These are phyloP conservation scores for Stenoptilia bipunctidactyla DNA, from an alignment of 2,888 invertebrate genomes.

Conservation along the genomic window DNA sequence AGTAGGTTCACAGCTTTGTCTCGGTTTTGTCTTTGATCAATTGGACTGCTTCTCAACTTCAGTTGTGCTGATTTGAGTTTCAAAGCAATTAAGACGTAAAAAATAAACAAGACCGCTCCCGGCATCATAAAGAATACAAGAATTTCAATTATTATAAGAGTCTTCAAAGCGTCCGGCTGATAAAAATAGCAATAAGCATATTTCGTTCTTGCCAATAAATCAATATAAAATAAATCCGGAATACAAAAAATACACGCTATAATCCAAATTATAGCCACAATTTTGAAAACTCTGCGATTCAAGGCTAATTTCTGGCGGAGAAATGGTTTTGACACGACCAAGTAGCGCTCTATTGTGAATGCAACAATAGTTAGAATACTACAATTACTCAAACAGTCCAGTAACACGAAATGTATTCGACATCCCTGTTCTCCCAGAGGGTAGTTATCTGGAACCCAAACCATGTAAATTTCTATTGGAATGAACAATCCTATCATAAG, in stretches of 20 bases:
- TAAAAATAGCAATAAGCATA: constrained; percentile 47
- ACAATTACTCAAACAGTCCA: constrained; percentile 85
- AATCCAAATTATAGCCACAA: constrained; percentile 79
- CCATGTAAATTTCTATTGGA: constrained; percentile 82
- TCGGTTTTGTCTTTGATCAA: constrained; percentile 44
- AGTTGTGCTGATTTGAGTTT: constrained; percentile 74
- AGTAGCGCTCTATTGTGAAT: constrained; percentile 88
- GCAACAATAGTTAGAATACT: constrained; percentile 88
- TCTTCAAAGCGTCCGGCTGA: constrained; percentile 28
- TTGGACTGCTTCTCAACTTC: constrained; percentile 60
- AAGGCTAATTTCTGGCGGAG: constrained; percentile 82
- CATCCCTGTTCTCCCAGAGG: constrained; percentile 84
- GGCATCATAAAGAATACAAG: constrained; percentile 87
- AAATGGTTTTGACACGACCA: constrained; percentile 88
- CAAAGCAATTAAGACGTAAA: constrained; percentile 83
- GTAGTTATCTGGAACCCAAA: constrained; percentile 82
- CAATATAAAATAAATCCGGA: constrained; percentile 69
- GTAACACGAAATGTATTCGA: constrained; percentile 78
- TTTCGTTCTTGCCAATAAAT: constrained; percentile 40
- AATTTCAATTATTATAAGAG: constrained; percentile 70
- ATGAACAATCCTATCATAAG: constrained; percentile 78
- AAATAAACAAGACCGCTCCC: constrained; percentile 83
- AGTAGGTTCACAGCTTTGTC: constrained; percentile 83
- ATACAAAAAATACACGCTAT: constrained; percentile 78
- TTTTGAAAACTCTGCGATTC: constrained; percentile 82